Conservation (phyloP, 2,888 invertebrate species). For the Tachina lurida region DNA sequence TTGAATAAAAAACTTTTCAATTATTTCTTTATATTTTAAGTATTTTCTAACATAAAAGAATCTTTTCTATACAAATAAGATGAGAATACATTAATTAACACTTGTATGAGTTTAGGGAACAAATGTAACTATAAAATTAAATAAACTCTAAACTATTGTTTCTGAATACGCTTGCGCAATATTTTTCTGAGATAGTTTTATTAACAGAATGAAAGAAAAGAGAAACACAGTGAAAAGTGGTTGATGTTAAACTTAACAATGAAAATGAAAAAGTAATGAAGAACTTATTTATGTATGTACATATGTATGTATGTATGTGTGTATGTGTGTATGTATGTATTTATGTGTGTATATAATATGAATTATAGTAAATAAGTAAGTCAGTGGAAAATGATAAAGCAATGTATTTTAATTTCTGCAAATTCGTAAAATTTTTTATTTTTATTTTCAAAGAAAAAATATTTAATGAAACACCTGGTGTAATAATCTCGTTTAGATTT, state of each 20-base stretch:
- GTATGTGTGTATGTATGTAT: too few species aligned
- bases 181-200: slow-evolving; percentile 30
- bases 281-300: neutral
- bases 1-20: too few species aligned
- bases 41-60: slow-evolving; percentile 9
- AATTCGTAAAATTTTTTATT: too few species aligned
- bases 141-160: slow-evolving; percentile 16
- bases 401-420: too few species aligned
- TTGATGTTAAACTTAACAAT: neutral
- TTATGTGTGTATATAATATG: too few species aligned
- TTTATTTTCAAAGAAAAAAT: too few species aligned
- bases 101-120: slow-evolving; percentile 69
- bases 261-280: slow-evolving; percentile 4
- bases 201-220: slow-evolving; percentile 22
- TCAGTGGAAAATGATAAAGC: too few species aligned
- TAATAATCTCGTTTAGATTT: too few species aligned
- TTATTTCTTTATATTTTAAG: neutral
- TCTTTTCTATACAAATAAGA: neutral
- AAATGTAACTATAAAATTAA: slow-evolving; percentile 47
- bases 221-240: neutral
- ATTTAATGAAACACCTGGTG: too few species aligned
- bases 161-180: slow-evolving; percentile 31
- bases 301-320: too few species aligned
- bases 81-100: slow-evolving; percentile 43
- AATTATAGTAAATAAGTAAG: too few species aligned